Percentiles rank a stretch among this genome's conserved stretches.
phyloP scores from a whole-genome alignment of 2,888 invertebrate species.

The Troides oblongomaculatus region DNA sequence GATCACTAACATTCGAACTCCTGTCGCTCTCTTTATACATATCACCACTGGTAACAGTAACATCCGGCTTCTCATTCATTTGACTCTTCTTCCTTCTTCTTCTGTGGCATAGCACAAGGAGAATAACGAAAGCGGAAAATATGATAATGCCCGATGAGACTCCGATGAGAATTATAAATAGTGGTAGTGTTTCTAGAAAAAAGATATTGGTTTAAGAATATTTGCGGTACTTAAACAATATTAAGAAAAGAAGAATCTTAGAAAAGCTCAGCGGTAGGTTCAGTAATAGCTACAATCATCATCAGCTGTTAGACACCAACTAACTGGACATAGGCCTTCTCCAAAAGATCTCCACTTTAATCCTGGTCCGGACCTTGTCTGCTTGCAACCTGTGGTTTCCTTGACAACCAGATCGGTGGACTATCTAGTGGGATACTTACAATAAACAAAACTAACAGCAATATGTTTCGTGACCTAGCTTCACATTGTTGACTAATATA shows the following conservation, averaged over 20 bases:
- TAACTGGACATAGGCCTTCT: too few relatives aligned
- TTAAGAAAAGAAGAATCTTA: not conserved
- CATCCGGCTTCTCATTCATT: conserved; percentile 81
- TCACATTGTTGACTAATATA: too few relatives aligned
- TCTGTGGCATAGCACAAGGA: conserved; percentile 88
- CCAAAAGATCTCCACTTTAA: too few relatives aligned
- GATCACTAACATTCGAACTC: conserved; percentile 94
- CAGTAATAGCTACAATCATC: too few relatives aligned
- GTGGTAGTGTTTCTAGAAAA: conserved; percentile 85
- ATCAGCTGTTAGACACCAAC: too few relatives aligned
- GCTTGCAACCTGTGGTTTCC: too few relatives aligned
- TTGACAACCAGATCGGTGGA: too few relatives aligned
- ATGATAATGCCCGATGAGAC: conserved; percentile 91
- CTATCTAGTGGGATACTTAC: too few relatives aligned
- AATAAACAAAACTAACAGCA: too few relatives aligned
- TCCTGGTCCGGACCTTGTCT: too few relatives aligned
- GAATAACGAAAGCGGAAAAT: conserved; percentile 89
- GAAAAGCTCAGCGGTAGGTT: too few relatives aligned
- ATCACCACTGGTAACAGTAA: conserved; percentile 67
- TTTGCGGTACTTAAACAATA: not conserved
- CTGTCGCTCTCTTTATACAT: conserved; percentile 89
- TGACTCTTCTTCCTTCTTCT: conserved; percentile 77
- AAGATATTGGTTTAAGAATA: conserved; percentile 29
- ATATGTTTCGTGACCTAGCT: too few relatives aligned
- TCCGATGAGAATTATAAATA: conserved; percentile 90